A percentile compares a stretch with the other conserved stretches of the same genome.
phyloP scores from a whole-genome alignment of 2,113 vertebrate species.

The Azemiops feae region DNA sequence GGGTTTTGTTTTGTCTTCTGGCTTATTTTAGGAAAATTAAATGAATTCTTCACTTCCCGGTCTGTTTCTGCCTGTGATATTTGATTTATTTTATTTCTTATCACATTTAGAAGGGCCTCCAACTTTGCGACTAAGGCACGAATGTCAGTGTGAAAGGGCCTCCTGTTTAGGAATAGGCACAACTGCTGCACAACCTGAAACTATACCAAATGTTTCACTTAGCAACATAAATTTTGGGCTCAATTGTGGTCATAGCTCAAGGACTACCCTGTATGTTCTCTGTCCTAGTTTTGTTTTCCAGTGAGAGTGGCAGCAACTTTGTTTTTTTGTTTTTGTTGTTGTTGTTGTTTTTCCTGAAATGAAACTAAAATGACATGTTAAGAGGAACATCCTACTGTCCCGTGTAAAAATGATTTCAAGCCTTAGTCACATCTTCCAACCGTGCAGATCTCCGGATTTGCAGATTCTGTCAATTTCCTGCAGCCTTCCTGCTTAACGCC shows the following conservation, averaged over 20 bases:
- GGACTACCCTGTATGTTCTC: background rate
- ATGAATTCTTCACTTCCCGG: background rate
- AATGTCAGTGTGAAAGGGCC: background rate
- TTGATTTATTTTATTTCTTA: background rate
- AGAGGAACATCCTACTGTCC: background rate
- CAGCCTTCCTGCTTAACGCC: background rate
- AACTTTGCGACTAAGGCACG: background rate
- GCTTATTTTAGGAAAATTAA: background rate
- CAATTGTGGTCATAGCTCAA: too few species aligned
- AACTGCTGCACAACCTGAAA: background rate
- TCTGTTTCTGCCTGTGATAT: background rate
- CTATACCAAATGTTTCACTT: background rate
- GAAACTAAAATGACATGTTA: background rate
- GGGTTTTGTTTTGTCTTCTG: background rate
- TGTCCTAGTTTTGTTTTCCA: background rate
- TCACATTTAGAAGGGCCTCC: background rate
- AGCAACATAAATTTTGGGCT: too few species aligned
- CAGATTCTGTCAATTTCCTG: background rate
- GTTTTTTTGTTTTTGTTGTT: too few species aligned
- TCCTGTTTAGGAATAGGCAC: background rate
- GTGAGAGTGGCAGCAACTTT: background rate
- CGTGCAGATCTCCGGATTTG: background rate
- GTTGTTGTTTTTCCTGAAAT: background rate
- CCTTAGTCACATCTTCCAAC: background rate
- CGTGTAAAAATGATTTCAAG: background rate